Evolutionary conservation across 2,797 vertebrate genomes (phyloP).

Genomic region (Pteronotus mesoamericanus): DNA sequence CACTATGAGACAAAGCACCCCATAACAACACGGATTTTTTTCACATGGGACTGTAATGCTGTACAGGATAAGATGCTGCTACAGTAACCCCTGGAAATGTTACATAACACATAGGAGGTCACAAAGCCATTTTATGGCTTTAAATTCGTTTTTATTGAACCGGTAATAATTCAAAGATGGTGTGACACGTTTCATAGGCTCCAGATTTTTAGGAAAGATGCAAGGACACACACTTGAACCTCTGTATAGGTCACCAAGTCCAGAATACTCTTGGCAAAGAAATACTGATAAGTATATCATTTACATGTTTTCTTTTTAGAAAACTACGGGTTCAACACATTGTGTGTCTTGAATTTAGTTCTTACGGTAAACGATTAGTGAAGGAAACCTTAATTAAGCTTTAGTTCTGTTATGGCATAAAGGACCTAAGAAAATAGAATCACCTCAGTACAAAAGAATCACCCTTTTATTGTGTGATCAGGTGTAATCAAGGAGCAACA

Average conservation of each 20-base stretch:
- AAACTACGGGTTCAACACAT: background rate
- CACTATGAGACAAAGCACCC: background rate
- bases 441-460: background rate
- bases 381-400: background rate
- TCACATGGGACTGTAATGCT: background rate
- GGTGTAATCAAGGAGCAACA: background rate
- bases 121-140: background rate
- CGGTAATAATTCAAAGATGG: background rate
- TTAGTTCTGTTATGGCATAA: background rate
- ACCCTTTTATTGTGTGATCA: background rate
- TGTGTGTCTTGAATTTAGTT: background rate
- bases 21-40: conserved; percentile 11
- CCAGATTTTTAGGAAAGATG: background rate
- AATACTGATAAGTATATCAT: background rate
- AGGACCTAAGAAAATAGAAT: background rate
- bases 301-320: background rate
- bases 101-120: background rate
- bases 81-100: conserved; percentile 28
- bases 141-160: background rate
- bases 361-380: background rate
- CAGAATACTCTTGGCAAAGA: background rate
- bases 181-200: background rate
- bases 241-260: background rate
- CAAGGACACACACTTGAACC: background rate
- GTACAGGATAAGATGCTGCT: conserved; percentile 7